A percentile compares a stretch with the other conserved stretches of the same genome.
phyloP scores from a whole-genome alignment of 2,113 vertebrate species.

The Pangasianodon gigas region DNA sequence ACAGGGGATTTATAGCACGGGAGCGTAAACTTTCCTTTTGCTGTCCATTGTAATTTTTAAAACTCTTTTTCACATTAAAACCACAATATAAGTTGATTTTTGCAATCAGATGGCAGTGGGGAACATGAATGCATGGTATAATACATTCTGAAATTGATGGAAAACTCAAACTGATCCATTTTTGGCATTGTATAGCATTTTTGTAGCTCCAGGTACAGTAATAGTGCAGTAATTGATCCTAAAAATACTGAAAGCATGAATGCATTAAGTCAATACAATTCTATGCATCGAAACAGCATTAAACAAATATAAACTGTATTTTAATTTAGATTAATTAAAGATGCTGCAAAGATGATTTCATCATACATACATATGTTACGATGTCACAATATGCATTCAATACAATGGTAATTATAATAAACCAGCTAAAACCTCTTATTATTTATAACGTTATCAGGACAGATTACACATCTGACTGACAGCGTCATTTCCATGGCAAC shows the following conservation, averaged over 20 bases:
- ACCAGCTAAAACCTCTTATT: neutral
- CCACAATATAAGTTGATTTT: neutral
- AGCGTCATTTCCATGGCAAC: neutral
- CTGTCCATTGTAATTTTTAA: neutral
- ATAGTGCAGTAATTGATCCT: neutral
- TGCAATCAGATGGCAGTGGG: neutral
- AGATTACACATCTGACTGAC: neutral
- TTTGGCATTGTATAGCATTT: neutral
- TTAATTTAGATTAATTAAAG: neutral
- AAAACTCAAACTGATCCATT: neutral
- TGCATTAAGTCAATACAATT: neutral
- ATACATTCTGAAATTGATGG: neutral
- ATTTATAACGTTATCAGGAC: neutral
- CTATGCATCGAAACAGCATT: neutral
- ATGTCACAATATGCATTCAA: neutral
- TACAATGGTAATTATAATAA: neutral
- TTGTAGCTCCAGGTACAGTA: neutral
- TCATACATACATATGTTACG: no score
- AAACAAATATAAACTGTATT: neutral
- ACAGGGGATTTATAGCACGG: neutral
- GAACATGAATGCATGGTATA: neutral
- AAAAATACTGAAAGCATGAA: neutral
- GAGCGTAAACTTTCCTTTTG: neutral
- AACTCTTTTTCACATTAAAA: neutral
- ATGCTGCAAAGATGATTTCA: neutral